Conservation (phyloP, 2,888 invertebrate species). For the Volucella inanis region DNA sequence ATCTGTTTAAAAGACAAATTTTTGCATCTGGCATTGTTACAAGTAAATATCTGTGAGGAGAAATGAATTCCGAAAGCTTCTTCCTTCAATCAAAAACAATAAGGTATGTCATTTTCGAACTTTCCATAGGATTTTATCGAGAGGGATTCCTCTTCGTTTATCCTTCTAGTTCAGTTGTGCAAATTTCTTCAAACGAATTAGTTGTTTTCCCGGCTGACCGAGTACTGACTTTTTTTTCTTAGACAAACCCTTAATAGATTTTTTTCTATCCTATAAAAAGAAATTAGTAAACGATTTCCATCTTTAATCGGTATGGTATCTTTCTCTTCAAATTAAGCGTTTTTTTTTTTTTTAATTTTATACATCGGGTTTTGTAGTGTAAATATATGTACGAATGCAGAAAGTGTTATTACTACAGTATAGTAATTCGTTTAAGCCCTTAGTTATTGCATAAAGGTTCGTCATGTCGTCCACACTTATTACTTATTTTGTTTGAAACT, state of each 20-base stretch:
- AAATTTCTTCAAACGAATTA: conserved; percentile 63
- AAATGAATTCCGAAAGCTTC: conserved; percentile 48
- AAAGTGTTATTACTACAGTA: background rate
- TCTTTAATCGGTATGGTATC: conserved; percentile 17
- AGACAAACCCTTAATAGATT: conserved; percentile 56
- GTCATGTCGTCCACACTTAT: conserved; percentile 27
- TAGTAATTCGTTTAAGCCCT: background rate
- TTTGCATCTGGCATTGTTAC: conserved; percentile 42
- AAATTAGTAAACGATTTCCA: conserved; percentile 14
- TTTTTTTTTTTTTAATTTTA: too few relatives aligned
- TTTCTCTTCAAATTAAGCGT: conserved; percentile 10
- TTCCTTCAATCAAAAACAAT: conserved; percentile 32
- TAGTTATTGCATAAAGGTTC: conserved; percentile 31
- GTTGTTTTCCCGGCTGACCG: conserved; percentile 32
- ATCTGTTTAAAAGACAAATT: background rate
- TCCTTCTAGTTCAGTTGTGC: conserved; percentile 68
- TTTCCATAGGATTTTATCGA: conserved; percentile 17
- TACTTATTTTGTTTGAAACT: background rate
- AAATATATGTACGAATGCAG: background rate
- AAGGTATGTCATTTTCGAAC: conserved; percentile 51
- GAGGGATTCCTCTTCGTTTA: conserved; percentile 28
- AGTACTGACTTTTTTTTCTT: conserved; percentile 52
- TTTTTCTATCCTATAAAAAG: conserved; percentile 32
- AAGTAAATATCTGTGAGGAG: conserved; percentile 16
- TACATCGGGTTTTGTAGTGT: conserved; percentile 14